phyloP scores from a whole-genome alignment of 2,888 invertebrate genomes.

The Sisyra nigra region DNA sequence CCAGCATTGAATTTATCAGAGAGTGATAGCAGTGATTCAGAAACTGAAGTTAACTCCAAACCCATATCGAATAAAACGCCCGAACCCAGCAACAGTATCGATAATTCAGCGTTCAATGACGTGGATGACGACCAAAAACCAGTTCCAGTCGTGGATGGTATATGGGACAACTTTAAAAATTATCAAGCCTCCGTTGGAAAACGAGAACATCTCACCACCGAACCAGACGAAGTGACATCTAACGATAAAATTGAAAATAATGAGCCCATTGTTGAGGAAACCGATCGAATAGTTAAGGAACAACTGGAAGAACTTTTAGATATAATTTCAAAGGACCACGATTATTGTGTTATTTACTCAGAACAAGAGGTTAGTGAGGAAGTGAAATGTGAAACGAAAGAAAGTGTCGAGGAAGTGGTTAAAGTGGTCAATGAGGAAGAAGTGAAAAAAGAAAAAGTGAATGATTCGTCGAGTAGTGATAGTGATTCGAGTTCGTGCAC shows the following conservation, averaged over 20 bases:
- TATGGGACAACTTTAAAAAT: conserved; percentile 63
- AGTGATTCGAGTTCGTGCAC: conserved; percentile 62
- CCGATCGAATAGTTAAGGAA: conserved; percentile 10
- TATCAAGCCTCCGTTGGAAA: conserved; percentile 55
- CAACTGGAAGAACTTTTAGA: conserved; percentile 29
- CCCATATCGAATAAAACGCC: conserved; percentile 6
- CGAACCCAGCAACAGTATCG: conserved; percentile 15
- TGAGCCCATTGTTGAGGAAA: neutral
- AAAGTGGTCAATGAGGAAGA: conserved; percentile 18
- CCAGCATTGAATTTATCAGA: conserved; percentile 73
- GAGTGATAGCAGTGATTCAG: conserved; percentile 60
- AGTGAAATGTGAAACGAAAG: conserved; percentile 15
- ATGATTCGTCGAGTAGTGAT: conserved; percentile 57
- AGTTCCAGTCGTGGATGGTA: conserved; percentile 47
- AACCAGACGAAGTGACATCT: conserved; percentile 11
- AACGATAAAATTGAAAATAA: neutral
- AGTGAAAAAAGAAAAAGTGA: neutral
- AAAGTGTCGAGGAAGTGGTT: conserved; percentile 22
- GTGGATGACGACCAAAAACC: conserved; percentile 31
- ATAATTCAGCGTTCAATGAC: conserved; percentile 14
- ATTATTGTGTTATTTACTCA: conserved; percentile 43
- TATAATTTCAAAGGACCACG: conserved; percentile 39
- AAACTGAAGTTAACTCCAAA: conserved; percentile 17
- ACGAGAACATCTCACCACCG: conserved; percentile 18
- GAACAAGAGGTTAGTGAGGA: conserved; percentile 13